Evolutionary conservation across 2,888 invertebrate species (phyloP).

Genomic region (Epinotia demarniana): DNA sequence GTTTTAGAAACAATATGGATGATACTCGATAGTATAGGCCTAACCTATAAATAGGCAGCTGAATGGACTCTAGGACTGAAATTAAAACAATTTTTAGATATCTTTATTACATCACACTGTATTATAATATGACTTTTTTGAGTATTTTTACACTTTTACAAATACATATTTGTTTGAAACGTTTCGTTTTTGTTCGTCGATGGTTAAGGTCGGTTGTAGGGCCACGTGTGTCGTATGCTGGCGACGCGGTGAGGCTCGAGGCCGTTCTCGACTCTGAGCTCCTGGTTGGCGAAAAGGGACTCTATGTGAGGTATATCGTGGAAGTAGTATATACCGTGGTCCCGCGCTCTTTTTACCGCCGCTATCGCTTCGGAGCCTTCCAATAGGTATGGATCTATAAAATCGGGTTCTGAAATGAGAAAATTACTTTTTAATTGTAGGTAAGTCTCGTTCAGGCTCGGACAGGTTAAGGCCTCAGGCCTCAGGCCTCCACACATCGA

Average conservation of each 20-base stretch:
- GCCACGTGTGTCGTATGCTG: constrained; percentile 86
- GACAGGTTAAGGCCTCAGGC: no score
- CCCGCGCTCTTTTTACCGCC: constrained; percentile 81
- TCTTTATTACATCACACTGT: constrained; percentile 2
- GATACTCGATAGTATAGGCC: not conserved
- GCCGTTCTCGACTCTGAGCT: constrained; percentile 84
- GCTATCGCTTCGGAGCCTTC: constrained; percentile 84
- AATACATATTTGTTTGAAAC: constrained; percentile 34
- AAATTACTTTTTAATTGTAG: not conserved
- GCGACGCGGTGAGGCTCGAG: constrained; percentile 85
- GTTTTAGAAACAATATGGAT: not conserved
- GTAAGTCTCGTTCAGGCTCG: no score
- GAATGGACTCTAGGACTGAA: constrained; percentile 13
- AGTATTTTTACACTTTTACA: constrained; percentile 47
- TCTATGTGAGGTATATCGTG: constrained; percentile 87
- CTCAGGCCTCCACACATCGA: no score
- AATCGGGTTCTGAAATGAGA: constrained; percentile 55
- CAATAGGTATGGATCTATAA: constrained; percentile 84
- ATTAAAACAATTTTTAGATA: constrained; percentile 22
- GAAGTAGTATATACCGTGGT: constrained; percentile 85
- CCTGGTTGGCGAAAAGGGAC: constrained; percentile 85
- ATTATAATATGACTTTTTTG: constrained; percentile 39
- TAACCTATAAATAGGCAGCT: not conserved
- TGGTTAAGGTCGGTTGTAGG: constrained; percentile 80
- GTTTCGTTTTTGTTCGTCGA: constrained; percentile 51